A percentile compares a stretch with the other conserved stretches of the same genome.
Conservation (phyloP, 1,140 invertebrate species). For the Leptinotarsa texana region DNA sequence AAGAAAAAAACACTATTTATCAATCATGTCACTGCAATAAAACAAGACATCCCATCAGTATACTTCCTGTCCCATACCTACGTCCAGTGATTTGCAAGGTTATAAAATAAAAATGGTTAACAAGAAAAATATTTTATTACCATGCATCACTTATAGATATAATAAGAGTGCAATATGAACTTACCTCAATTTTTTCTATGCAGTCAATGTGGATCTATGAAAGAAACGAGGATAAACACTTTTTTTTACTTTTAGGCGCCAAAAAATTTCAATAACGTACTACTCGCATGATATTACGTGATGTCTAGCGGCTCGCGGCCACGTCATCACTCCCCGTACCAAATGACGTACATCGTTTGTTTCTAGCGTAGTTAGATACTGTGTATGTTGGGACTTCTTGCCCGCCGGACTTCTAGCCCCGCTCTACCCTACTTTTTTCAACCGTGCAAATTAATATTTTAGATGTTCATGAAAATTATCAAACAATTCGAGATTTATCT, state of each 20-base stretch:
- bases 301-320: background rate
- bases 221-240: constrained; percentile 1
- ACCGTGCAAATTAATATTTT: no score
- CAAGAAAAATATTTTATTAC: background rate
- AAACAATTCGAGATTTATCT: no score
- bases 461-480: no score
- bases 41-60: background rate
- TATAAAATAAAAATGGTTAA: background rate
- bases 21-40: background rate
- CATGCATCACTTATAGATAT: background rate
- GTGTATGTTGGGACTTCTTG: no score
- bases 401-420: no score
- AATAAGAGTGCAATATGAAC: background rate
- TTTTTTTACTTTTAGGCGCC: background rate
- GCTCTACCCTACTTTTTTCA: no score
- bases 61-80: background rate
- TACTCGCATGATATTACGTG: background rate
- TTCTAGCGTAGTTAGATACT: no score
- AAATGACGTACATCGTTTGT: no score
- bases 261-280: background rate
- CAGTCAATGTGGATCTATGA: background rate
- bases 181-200: background rate
- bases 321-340: background rate
- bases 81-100: background rate
- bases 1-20: constrained; percentile 6